phyloP scores from a whole-genome alignment of 2,797 vertebrate genomes.

The Sylvilagus floridanus region DNA sequence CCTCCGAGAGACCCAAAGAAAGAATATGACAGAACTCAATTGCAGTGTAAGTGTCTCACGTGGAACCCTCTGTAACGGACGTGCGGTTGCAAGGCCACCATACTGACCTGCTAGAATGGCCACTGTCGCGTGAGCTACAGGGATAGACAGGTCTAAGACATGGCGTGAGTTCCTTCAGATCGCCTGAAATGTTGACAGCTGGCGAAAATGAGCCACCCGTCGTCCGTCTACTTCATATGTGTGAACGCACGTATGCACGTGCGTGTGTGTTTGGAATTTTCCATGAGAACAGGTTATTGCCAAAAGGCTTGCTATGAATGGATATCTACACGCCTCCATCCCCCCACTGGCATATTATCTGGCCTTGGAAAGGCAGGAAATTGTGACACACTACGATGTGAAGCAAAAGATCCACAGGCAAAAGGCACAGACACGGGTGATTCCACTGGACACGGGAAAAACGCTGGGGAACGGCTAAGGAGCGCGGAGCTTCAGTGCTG shows the following conservation, averaged over 20 bases:
- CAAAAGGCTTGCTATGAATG: not conserved
- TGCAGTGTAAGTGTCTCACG: not conserved
- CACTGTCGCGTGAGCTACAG: not conserved
- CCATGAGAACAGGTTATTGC: not conserved
- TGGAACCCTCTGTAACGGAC: not conserved
- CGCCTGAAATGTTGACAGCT: not conserved
- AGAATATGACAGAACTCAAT: constrained; percentile 9
- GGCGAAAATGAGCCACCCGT: not conserved
- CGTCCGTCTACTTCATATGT: too few species aligned
- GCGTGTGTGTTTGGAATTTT: not conserved
- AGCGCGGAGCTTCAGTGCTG: not conserved
- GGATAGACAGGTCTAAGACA: not conserved
- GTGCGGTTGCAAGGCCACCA: not conserved
- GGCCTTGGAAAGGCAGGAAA: not conserved
- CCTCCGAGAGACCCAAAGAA: not conserved
- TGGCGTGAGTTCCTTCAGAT: not conserved
- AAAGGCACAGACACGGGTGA: not conserved
- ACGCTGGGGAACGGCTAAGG: not conserved
- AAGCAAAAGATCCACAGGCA: not conserved
- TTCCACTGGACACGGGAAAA: not conserved
- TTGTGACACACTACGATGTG: not conserved
- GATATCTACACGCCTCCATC: not conserved
- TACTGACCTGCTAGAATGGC: not conserved
- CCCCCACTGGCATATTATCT: not conserved
- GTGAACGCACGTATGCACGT: not conserved